Conservation (phyloP, 2,797 vertebrate genomes). For the Novumbra hubbsi region DNA sequence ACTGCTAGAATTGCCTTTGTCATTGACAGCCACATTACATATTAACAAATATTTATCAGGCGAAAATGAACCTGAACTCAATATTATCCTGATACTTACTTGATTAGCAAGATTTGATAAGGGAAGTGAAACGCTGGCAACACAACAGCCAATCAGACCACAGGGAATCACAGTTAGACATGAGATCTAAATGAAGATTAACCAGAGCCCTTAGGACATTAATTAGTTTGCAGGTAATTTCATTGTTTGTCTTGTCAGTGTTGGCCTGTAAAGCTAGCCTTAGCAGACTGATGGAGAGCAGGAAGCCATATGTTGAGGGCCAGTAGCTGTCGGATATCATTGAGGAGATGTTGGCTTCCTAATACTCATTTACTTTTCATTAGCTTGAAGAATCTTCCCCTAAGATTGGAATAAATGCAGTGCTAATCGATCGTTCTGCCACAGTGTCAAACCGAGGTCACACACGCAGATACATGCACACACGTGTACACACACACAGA, state of each 20-base stretch:
- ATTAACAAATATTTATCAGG: conserved; percentile 20
- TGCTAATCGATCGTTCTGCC: conserved; percentile 49
- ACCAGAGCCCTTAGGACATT: conserved; percentile 44
- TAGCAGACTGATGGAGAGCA: conserved; percentile 49
- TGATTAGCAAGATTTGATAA: conserved; percentile 54
- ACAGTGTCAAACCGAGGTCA: conserved; percentile 21
- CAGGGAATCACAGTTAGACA: conserved; percentile 43
- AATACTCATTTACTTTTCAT: conserved; percentile 34
- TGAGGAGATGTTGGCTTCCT: conserved; percentile 36
- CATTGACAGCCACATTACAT: background rate
- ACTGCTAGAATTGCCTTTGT: background rate
- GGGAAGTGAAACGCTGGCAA: conserved; percentile 42
- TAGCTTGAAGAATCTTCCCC: conserved; percentile 28
- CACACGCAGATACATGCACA: conserved; percentile 9
- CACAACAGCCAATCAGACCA: conserved; percentile 35
- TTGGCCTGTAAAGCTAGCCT: conserved; percentile 39
- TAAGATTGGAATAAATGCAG: conserved; percentile 51
- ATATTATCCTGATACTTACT: conserved; percentile 23
- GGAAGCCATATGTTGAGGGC: conserved; percentile 51
- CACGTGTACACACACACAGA: conserved; percentile 11
- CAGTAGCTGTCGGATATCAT: conserved; percentile 48
- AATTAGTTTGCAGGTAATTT: conserved; percentile 60
- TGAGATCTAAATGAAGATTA: conserved; percentile 63
- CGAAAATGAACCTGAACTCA: background rate
- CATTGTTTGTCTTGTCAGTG: conserved; percentile 48